Evolutionary conservation across 2,797 vertebrate species (phyloP).

Genomic region (Spinus pinus): DNA sequence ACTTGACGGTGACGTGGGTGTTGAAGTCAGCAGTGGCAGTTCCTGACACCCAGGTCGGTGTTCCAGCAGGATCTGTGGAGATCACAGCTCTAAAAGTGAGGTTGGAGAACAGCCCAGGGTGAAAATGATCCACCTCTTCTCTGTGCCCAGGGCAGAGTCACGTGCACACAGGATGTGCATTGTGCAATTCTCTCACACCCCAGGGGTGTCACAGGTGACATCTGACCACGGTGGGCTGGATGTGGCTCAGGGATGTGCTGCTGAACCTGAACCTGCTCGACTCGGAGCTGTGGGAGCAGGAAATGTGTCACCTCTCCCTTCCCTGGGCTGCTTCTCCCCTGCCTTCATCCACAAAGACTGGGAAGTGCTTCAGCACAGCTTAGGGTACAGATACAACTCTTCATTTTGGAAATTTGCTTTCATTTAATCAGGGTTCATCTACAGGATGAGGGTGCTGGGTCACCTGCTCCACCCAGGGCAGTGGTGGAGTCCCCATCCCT

Average conservation of each 20-base stretch:
- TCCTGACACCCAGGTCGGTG: not conserved
- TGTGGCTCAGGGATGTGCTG: not conserved
- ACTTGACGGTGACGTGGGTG: rapidly evolving
- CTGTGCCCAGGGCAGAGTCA: not conserved
- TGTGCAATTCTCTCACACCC: not conserved
- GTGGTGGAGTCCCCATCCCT: not conserved
- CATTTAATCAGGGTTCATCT: not conserved
- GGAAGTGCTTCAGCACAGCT: not conserved
- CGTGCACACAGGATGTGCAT: rapidly evolving
- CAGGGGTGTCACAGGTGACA: not conserved
- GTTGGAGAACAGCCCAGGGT: not conserved
- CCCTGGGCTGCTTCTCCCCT: not conserved
- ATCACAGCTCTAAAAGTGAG: not conserved
- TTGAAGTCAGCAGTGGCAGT: not conserved
- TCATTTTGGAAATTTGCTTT: not conserved
- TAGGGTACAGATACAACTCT: not conserved
- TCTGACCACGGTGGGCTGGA: not conserved
- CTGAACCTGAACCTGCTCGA: not conserved
- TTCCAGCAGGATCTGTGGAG: not conserved
- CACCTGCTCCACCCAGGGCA: not conserved
- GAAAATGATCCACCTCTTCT: not conserved
- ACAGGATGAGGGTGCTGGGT: not conserved
- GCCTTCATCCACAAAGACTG: rapidly evolving
- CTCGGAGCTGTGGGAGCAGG: not conserved
- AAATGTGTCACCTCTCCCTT: not conserved